phyloP scores from a whole-genome alignment of 1,140 invertebrate genomes.

The Drosophila pandora region DNA sequence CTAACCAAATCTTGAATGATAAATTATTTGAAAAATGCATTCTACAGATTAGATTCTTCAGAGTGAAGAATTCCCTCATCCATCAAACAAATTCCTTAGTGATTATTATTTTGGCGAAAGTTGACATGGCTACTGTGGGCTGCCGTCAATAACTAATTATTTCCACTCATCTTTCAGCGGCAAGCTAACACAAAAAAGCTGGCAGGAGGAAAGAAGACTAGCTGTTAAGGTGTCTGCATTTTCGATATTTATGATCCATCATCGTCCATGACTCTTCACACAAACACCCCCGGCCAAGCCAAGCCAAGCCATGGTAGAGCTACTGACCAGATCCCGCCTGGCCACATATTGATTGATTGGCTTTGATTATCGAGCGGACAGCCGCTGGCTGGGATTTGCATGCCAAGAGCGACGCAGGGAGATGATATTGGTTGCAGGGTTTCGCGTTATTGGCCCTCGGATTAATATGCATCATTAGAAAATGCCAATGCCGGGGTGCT shows the following conservation, averaged over 20 bases:
- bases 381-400: slow-evolving; percentile 45
- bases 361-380: slow-evolving; percentile 42
- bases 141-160: slow-evolving; percentile 54
- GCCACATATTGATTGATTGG: slow-evolving; percentile 44
- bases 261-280: slow-evolving; percentile 14
- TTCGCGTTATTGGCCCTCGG: slow-evolving; percentile 22
- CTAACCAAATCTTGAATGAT: background rate
- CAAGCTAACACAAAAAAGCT: background rate
- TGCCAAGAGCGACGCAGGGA: slow-evolving; percentile 22
- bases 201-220: slow-evolving; percentile 1
- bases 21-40: background rate
- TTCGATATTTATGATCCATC: slow-evolving; percentile 49
- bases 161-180: slow-evolving; percentile 45
- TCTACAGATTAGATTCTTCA: background rate
- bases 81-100: slow-evolving; percentile 12
- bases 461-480: slow-evolving; percentile 54
- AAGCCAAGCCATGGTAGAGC: background rate
- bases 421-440: slow-evolving; percentile 34
- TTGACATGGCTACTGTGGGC: slow-evolving; percentile 37
- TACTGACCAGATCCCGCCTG: slow-evolving; percentile 18
- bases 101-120: slow-evolving; percentile 46
- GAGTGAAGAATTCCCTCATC: slow-evolving; percentile 1
- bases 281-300: background rate
- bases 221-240: slow-evolving; percentile 46
- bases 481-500: slow-evolving; percentile 12